Evolutionary conservation across 2,888 invertebrate species (phyloP).

Genomic region (Ophion ellenae): DNA sequence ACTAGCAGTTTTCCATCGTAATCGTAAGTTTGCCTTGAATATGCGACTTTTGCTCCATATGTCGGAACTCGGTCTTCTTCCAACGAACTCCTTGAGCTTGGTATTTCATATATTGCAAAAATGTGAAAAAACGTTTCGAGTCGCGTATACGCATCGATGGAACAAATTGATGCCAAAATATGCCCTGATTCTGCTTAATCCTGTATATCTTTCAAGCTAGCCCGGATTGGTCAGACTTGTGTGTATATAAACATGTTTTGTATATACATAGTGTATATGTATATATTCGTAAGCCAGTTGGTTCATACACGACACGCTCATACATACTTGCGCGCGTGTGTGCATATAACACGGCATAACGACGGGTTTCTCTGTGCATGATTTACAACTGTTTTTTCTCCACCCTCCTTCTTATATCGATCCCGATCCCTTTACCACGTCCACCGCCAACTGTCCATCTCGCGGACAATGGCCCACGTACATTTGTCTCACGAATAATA

Average conservation of each 20-base stretch:
- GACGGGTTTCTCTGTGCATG: constrained; percentile 79
- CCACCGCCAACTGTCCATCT: constrained; percentile 74
- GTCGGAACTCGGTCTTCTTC: too few species aligned
- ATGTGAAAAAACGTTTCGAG: too few species aligned
- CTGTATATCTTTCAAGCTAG: constrained; percentile 39
- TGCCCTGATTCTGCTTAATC: constrained; percentile 37
- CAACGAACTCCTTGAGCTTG: too few species aligned
- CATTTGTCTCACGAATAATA: constrained; percentile 5
- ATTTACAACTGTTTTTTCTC: constrained; percentile 71
- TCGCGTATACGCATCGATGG: too few species aligned
- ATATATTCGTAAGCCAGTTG: constrained; percentile 61
- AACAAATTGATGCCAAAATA: constrained; percentile 25
- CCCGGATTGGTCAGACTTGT: constrained; percentile 28
- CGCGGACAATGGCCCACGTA: constrained; percentile 65
- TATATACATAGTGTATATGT: constrained; percentile 26
- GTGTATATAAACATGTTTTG: constrained; percentile 60
- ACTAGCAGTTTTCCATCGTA: too few species aligned
- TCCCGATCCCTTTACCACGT: constrained; percentile 66
- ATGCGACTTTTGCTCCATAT: too few species aligned
- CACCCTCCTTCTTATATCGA: constrained; percentile 68
- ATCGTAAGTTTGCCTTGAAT: too few species aligned
- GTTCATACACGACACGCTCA: constrained; percentile 8
- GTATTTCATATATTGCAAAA: too few species aligned
- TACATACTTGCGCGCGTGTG: constrained; percentile 8
- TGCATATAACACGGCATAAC: constrained; percentile 63